A percentile compares a stretch with the other conserved stretches of the same genome.
phyloP scores from a whole-genome alignment of 2,888 invertebrate genomes.

The Neoscelio sp. region DNA sequence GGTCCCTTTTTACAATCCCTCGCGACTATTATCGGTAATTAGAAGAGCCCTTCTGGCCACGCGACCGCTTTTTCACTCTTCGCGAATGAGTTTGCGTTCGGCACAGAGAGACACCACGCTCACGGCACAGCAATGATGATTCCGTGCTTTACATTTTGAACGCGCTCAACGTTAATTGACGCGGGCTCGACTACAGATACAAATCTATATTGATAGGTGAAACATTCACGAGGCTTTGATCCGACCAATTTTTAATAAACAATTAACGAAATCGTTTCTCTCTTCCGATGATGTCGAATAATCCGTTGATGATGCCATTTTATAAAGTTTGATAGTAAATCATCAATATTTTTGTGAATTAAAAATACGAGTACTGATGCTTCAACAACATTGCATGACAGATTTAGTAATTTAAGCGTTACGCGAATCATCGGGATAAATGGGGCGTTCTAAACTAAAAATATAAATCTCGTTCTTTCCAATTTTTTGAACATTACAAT shows the following conservation, averaged over 20 bases:
- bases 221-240: constrained; percentile 59
- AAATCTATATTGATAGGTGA: constrained; percentile 59
- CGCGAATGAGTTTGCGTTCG: constrained; percentile 60
- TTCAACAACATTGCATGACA: constrained; percentile 39
- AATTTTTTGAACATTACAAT: constrained; percentile 16
- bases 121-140: constrained; percentile 48
- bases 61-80: constrained; percentile 78
- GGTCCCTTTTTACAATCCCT: constrained; percentile 47
- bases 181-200: constrained; percentile 31
- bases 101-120: constrained; percentile 24
- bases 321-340: constrained; percentile 44
- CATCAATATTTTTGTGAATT: constrained; percentile 30
- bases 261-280: constrained; percentile 57
- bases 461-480: constrained; percentile 25
- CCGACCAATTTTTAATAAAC: constrained; percentile 61
- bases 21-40: constrained; percentile 76
- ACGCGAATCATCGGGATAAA: constrained; percentile 50
- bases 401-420: constrained; percentile 54
- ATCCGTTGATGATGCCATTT: constrained; percentile 60
- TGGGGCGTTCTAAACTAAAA: constrained; percentile 40
- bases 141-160: constrained; percentile 40
- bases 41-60: constrained; percentile 81
- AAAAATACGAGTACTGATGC: constrained; percentile 40
- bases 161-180: constrained; percentile 57
- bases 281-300: constrained; percentile 53